Percentiles rank a stretch among this genome's conserved stretches.
Evolutionary conservation across 2,888 invertebrate genomes (phyloP).

Genomic region (Nephrotoma appendiculata): DNA sequence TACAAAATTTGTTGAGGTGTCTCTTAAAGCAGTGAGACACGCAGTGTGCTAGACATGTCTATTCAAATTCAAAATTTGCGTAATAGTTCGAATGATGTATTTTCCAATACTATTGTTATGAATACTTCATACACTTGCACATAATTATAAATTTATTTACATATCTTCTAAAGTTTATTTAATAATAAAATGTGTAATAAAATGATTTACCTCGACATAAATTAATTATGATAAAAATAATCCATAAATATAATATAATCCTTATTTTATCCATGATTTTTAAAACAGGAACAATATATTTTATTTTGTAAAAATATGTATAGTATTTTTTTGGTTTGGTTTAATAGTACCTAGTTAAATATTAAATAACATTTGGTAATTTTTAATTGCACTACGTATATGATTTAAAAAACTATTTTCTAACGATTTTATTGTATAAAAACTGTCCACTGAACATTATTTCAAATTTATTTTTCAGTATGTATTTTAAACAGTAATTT

Average conservation of each 20-base stretch:
- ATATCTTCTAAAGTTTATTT: too few relatives aligned
- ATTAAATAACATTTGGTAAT: background rate
- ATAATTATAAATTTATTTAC: too few relatives aligned
- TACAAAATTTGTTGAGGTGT: too few relatives aligned
- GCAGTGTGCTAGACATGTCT: too few relatives aligned
- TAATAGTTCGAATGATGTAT: too few relatives aligned
- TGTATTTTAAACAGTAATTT: background rate
- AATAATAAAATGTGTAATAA: background rate
- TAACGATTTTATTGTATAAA: background rate
- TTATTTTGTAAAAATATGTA: background rate
- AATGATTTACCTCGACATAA: background rate
- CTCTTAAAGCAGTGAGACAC: too few relatives aligned
- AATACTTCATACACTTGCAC: too few relatives aligned
- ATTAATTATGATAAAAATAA: background rate
- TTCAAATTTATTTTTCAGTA: background rate
- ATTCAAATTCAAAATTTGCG: too few relatives aligned
- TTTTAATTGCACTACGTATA: background rate
- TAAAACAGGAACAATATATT: background rate
- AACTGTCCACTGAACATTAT: background rate
- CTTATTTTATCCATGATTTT: background rate
- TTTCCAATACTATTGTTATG: too few relatives aligned
- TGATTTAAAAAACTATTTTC: background rate
- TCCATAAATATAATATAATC: background rate
- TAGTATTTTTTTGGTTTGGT: background rate
- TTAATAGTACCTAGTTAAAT: background rate